Evolutionary conservation across 2,113 vertebrate genomes (phyloP), one percentile per base, ranked within the genome.

Genomic region (Brachypodius melanocephalos): DNA sequence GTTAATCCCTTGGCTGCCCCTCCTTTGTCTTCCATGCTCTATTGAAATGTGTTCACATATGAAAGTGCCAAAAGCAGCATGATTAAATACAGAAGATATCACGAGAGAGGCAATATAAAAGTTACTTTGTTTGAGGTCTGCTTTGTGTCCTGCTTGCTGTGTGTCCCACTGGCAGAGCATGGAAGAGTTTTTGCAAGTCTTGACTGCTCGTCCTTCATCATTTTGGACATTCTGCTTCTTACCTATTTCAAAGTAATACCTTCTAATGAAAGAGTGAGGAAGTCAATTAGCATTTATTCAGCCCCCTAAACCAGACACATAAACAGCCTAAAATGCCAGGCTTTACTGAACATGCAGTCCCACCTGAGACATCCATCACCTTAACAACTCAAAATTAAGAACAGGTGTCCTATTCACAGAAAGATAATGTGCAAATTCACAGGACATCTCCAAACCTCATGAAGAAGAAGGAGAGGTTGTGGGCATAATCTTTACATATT

Each of bases 301-400:
- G 24, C 21, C 17, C 40, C n/a, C 18, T 79, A 42, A 68, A 68
- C 3, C 17, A 79, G 29, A 63, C 40, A 63, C 5, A 28, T 15
- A 48, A 92, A 49, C 19, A 49, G 34, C 9, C 19, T 76, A 84
- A 90, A 86, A 89, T 36, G 10, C 12, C 28, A 91, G 52, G 42
- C 20, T 36, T 67, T 85, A 49, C 40, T 52, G 40, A 91, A 51
- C 10, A 22, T 28, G 13, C 10, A 68, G 48, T 78, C 52, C 21
- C 52, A 49, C 36, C 32, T 68, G 81, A 84, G 61, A 72, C 57
- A 51, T 72, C 31, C 45, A 49, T 82, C 65, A 72, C 36, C 49
- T 71, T 59, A 89, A 75, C 17, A 82, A 52, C 49, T 57, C 58
- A 85, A 71, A 89, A 92, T 81, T 71, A 87, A 91, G 49, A 85